Conservation (phyloP, 2,113 vertebrate species). For the Sturnus vulgaris region DNA sequence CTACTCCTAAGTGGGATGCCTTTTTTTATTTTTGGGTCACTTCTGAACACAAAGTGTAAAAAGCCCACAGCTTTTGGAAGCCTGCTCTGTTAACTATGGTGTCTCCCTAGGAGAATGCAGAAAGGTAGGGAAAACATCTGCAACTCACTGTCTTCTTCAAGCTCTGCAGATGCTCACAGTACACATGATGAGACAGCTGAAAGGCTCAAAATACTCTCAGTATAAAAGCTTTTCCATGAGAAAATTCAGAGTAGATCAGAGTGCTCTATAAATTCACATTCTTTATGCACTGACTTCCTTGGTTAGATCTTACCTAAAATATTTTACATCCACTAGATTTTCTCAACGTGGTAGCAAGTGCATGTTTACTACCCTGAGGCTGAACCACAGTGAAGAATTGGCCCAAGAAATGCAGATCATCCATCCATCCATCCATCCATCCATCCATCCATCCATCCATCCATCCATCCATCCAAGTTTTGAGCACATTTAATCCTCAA, state of each 20-base stretch:
- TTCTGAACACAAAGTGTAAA: background rate
- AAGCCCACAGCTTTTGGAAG: background rate
- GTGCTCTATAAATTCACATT: background rate
- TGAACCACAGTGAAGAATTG: background rate
- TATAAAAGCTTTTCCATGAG: background rate
- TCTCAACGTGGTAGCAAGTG: fast-evolving
- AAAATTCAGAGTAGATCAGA: background rate
- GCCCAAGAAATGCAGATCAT: background rate
- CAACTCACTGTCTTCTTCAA: background rate
- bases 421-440: background rate
- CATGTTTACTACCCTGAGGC: background rate
- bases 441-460: background rate
- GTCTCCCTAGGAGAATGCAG: background rate
- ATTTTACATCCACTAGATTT: background rate
- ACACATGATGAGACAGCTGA: background rate
- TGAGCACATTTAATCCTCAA: background rate
- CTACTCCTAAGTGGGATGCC: background rate
- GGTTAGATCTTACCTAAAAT: background rate
- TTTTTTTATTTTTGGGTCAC: background rate
- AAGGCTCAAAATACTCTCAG: background rate
- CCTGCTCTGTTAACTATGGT: background rate
- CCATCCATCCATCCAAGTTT: background rate
- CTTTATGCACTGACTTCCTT: background rate
- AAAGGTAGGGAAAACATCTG: background rate
- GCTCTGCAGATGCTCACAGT: background rate